Evolutionary conservation across 2,888 invertebrate species (phyloP).

Genomic region (Phoenoteleia sp.): DNA sequence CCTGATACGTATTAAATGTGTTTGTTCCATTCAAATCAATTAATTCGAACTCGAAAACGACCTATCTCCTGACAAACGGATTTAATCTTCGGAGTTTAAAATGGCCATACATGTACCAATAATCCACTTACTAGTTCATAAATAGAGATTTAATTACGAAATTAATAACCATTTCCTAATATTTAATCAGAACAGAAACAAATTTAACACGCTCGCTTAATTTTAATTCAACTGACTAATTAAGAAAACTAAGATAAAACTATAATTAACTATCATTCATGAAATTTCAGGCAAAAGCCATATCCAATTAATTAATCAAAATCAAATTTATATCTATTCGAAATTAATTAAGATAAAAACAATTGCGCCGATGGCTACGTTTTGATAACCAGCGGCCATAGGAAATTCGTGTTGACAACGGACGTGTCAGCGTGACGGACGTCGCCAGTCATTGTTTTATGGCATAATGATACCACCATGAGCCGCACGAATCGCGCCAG

Average conservation of each 20-base stretch:
- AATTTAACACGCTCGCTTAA: no score
- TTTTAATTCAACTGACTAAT: no score
- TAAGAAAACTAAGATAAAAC: no score
- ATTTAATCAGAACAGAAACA: no score
- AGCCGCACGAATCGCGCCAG: constrained; percentile 15
- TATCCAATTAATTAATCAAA: no score
- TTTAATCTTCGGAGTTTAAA: neutral
- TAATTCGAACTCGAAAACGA: neutral
- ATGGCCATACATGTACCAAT: no score
- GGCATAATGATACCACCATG: constrained; percentile 26
- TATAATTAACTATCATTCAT: no score
- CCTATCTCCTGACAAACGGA: neutral
- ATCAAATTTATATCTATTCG: no score
- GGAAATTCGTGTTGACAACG: constrained; percentile 30
- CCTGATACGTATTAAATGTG: neutral
- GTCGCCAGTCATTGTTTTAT: constrained; percentile 26
- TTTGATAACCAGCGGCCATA: constrained; percentile 12
- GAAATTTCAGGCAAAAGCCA: no score
- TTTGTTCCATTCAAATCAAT: neutral
- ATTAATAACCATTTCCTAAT: no score
- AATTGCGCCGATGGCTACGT: neutral
- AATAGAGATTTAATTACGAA: no score
- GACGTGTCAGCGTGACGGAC: constrained; percentile 46
- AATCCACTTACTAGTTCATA: no score
- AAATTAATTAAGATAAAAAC: constrained; percentile 28